Base-by-base conservation (phyloP, 2,113 vertebrate species). In the Ploceus nigricollis region DNA sequence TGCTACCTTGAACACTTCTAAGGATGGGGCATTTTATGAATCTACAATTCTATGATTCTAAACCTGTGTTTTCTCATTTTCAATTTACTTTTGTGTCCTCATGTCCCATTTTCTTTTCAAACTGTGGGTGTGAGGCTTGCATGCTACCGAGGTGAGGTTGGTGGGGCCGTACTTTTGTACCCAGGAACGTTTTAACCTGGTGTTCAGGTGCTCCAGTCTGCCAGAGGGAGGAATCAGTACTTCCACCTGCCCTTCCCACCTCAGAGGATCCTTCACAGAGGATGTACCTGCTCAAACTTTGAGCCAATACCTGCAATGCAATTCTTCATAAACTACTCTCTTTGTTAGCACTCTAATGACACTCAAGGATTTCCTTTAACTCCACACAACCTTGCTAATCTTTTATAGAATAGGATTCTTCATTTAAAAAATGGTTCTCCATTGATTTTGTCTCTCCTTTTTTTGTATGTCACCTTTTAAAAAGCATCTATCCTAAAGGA, bases 261-360 rank as follows among this genome's bases (percentile, higher is more conserved):
- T 31, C 1, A 0, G 56, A 42, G 17, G 12, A 58, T 64, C 33
- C 60, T 58, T 54, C 8, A 2, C 0, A 0, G n/a, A 20, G 2
- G 23, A 54, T 30, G 13, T 16, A 22, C 4, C 33, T 30, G 19
- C 85, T 39, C 42, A 15, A 20, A 82, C 37, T n/a, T n/a, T 4
- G 25, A n/a, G 18, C 42, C 48, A 13, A 15, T 16, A 37, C 10
- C 20, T 53, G 25, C 47, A 45, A 2, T 12, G 14, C 11, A 56
- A 2, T 44, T 77, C 57, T 77, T 73, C 14, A 53, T 28, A 30
- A 94, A 15, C 31, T 12, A 4, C 15, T 9, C 10, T 66, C 25
- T 80, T 60, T 0, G 0, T 24, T 27, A 56, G 17, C 27, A 8
- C 27, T 37, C 24, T 63, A 10, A 4, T 3, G 8, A 47, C 27